Percentiles rank a stretch among this genome's conserved stretches.
Conservation (phyloP, 2,888 invertebrate genomes). For the Cephus pygmeus region DNA sequence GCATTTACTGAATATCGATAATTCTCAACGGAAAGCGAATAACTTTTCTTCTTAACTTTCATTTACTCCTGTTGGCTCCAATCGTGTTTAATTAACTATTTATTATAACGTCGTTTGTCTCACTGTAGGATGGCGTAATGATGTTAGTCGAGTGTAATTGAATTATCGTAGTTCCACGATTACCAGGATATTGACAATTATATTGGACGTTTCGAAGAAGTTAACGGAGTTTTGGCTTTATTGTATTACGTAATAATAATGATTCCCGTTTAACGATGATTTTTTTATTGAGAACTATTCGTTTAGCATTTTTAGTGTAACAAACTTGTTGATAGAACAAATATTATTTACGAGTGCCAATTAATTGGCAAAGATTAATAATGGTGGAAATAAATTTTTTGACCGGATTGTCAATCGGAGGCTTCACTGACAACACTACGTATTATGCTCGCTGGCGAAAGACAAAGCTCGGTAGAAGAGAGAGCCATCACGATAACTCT, state of each 20-base stretch:
- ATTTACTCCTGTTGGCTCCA: background rate
- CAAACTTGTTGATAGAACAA: background rate
- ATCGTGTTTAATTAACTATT: background rate
- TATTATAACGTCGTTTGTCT: background rate
- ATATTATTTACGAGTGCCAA: background rate
- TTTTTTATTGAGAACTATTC: background rate
- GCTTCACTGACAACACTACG: background rate
- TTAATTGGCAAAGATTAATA: background rate
- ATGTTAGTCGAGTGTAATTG: background rate
- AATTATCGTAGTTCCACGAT: background rate
- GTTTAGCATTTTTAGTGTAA: background rate
- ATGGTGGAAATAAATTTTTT: background rate
- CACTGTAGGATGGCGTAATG: background rate
- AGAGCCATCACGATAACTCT: conserved; percentile 29
- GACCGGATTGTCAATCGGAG: background rate
- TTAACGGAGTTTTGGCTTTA: background rate
- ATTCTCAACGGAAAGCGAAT: background rate
- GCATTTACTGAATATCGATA: background rate
- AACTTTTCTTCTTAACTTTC: background rate
- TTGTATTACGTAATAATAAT: background rate
- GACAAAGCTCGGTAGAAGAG: conserved; percentile 2
- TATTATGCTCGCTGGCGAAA: background rate
- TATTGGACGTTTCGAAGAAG: background rate
- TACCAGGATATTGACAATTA: background rate
- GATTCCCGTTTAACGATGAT: background rate